Percentiles rank a stretch among this genome's conserved stretches.
Conservation (phyloP, 2,888 invertebrate genomes). For the Conchocele bisecta region DNA sequence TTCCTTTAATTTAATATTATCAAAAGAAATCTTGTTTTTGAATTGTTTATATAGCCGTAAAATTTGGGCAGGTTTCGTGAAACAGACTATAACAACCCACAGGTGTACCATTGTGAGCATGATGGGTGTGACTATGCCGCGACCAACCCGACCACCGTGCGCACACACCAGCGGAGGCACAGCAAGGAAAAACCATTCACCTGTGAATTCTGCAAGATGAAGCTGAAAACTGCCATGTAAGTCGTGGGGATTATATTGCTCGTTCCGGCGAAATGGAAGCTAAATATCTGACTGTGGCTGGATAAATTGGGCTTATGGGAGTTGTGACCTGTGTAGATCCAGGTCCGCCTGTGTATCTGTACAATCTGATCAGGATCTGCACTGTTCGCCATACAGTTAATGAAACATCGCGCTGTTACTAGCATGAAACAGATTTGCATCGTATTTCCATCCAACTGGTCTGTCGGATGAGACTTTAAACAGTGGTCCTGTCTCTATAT, state of each 20-base stretch:
- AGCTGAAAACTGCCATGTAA: conserved; percentile 67
- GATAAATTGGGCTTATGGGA: no score
- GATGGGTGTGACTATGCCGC: conserved; percentile 64
- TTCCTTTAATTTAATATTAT: no score
- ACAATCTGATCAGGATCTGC: background rate
- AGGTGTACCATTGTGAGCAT: conserved; percentile 62
- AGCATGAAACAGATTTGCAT: no score
- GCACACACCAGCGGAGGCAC: conserved; percentile 62
- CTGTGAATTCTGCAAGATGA: conserved; percentile 62
- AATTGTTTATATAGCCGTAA: background rate
- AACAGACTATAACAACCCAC: no score
- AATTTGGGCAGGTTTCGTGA: no score
- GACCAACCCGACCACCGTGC: conserved; percentile 43
- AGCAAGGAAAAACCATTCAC: conserved; percentile 55
- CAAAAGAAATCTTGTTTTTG: background rate
- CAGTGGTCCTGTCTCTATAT: no score
- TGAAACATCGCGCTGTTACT: no score
- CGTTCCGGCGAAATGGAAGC: background rate
- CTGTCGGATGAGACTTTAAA: no score
- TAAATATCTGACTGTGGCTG: background rate
- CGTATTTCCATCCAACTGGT: no score
- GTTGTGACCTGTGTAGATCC: no score
- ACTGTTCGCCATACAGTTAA: background rate
- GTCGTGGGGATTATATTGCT: conserved; percentile 6
- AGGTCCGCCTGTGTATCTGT: background rate